These are phyloP conservation scores for Progne subis DNA, from an alignment of 2,113 vertebrate species.

Conservation along the genomic window DNA sequence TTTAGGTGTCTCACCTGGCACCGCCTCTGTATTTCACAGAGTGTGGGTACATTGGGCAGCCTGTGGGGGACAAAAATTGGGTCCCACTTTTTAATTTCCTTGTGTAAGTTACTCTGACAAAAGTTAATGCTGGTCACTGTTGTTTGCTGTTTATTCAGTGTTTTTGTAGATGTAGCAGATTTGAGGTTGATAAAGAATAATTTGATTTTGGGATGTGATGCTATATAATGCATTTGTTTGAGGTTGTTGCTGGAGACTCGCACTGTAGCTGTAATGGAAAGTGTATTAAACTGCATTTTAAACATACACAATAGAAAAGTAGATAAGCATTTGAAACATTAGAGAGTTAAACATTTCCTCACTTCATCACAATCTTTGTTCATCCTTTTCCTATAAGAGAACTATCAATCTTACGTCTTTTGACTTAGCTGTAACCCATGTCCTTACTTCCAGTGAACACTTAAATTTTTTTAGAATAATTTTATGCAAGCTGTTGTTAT, in stretches of 20 bases:
- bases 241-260: not conserved
- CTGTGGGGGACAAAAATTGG: not conserved
- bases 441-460: not conserved
- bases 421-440: not conserved
- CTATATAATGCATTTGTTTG: fast-evolving
- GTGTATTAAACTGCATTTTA: not conserved
- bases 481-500: not conserved
- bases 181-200: not conserved
- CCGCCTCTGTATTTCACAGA: not conserved
- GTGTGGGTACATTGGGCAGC: not conserved
- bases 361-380: not conserved
- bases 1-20: not conserved
- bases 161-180: not conserved
- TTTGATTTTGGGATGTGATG: not conserved
- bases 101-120: not conserved
- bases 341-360: not conserved
- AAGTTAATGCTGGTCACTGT: not conserved
- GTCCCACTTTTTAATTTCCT: not conserved
- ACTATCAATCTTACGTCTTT: not conserved
- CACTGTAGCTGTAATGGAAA: not conserved
- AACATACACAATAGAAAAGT: not conserved
- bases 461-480: not conserved
- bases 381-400: not conserved
- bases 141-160: not conserved
- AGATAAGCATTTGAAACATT: not conserved